These are phyloP conservation scores for Netelia virgata DNA, from an alignment of 2,888 invertebrate species.

Conservation along the genomic window DNA sequence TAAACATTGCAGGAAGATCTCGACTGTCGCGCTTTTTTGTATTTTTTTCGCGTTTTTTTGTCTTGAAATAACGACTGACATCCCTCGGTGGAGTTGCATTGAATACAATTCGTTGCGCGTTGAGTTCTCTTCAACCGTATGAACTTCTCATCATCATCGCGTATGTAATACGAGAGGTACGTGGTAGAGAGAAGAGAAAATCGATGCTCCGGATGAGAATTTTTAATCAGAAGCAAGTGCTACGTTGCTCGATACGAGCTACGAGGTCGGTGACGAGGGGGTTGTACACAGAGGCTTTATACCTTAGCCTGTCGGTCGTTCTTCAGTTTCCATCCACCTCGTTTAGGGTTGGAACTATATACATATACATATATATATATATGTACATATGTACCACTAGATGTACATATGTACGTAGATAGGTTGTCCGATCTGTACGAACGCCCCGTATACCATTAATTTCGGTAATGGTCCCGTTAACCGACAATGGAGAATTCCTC, in stretches of 20 bases:
- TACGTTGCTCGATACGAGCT: slow-evolving; percentile 43
- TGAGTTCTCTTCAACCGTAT: not conserved
- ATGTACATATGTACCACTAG: not conserved
- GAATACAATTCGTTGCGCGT: slow-evolving; percentile 2
- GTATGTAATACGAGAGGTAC: not conserved
- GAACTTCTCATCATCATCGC: slow-evolving; percentile 6
- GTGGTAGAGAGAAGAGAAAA: slow-evolving; percentile 34
- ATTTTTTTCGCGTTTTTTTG: too few species aligned
- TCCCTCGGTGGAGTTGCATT: not conserved
- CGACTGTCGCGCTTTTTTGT: too few species aligned
- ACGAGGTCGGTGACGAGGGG: slow-evolving; percentile 12
- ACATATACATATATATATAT: not conserved
- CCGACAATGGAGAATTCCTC: slow-evolving; percentile 28
- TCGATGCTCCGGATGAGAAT: slow-evolving; percentile 62
- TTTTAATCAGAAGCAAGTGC: slow-evolving; percentile 62
- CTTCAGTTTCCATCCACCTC: slow-evolving; percentile 22
- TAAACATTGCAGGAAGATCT: too few species aligned
- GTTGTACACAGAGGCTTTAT: slow-evolving; percentile 25
- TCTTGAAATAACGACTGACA: too few species aligned
- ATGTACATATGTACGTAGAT: not conserved
- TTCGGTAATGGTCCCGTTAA: slow-evolving; percentile 46
- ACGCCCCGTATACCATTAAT: slow-evolving; percentile 23
- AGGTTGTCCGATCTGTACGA: not conserved
- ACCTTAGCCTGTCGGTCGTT: slow-evolving; percentile 8
- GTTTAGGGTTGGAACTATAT: not conserved